Evolutionary conservation across 2,797 vertebrate genomes (phyloP), one percentile per base, ranked within the genome.

Genomic region (Tauraco hartlaubi): DNA sequence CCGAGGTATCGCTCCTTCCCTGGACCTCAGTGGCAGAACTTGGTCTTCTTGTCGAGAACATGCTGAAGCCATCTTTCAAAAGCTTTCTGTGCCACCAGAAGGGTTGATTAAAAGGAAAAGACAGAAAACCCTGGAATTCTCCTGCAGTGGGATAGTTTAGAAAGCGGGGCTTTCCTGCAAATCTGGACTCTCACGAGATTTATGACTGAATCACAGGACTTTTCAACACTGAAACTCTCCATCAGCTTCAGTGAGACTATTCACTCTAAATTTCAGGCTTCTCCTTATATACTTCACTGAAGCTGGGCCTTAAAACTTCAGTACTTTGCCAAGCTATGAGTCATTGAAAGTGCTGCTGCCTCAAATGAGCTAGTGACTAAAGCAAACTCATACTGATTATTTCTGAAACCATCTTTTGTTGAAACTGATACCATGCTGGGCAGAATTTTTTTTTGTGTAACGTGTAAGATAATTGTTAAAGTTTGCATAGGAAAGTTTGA

Each of bases 221-320:
- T 84, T 39, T 67, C 48, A 76, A 16, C 14, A 12, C 26, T 37
- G 17, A 39, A 80, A 51, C 49, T 90, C 80, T 33, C 74, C 25
- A 41, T 43, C 39, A 49, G 63, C 90, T 92, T 94, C 93, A 90
- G 73, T 90, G 90, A 90, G 91, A 84, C 62, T 79, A 8, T 69
- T 88, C 80, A 68, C 43, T 86, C 49, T 46, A 68, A 9, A 59
- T 55, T 87, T 92, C 49, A 87, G 41, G 9, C 7, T 76, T 67
- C 12, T 82, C 21, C 63, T 76, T 51, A 20, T 9, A 69, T 19
- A 46, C 19, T 86, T 94, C 49, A 41, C 79, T 56, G 82, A 90
- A 71, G 86, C 33, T 68, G 41, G 23, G 21, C 41, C 71, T 92
- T 87, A 77, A 88, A 92, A 22, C 48, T 75, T 85, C 51, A 44